Evolutionary conservation across 2,888 invertebrate genomes (phyloP).

Genomic region (Hypomecis punctinalis): DNA sequence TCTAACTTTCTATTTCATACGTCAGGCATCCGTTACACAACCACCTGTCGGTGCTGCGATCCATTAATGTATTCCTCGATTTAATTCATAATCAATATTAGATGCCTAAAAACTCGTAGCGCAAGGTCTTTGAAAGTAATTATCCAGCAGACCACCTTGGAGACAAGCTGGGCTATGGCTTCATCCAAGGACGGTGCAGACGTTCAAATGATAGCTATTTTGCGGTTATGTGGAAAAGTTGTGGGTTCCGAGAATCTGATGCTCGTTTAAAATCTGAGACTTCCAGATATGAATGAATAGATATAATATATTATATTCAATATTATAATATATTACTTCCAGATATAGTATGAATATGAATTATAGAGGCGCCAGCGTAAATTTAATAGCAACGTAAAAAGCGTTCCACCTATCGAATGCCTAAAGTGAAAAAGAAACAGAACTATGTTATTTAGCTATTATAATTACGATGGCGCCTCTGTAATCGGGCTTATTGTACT

Average conservation of each 20-base stretch:
- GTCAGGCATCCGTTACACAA: constrained; percentile 56
- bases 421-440: too few relatives aligned
- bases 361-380: too few relatives aligned
- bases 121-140: constrained; percentile 72
- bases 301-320: too few relatives aligned
- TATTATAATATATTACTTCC: too few relatives aligned
- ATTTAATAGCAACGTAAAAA: too few relatives aligned
- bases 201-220: constrained; percentile 42
- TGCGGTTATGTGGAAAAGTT: constrained; percentile 47
- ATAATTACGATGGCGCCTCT: too few relatives aligned
- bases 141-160: constrained; percentile 67
- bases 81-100: constrained; percentile 51
- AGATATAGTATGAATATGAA: too few relatives aligned
- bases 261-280: constrained; percentile 25
- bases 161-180: constrained; percentile 62
- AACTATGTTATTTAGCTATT: too few relatives aligned
- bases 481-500: too few relatives aligned
- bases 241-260: constrained; percentile 45
- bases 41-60: constrained; percentile 40
- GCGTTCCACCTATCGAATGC: too few relatives aligned
- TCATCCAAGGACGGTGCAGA: constrained; percentile 58
- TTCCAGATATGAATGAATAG: background rate
- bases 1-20: constrained; percentile 64
- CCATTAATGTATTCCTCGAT: constrained; percentile 53
- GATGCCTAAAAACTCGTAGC: constrained; percentile 44